Evolutionary conservation across 2,888 invertebrate species (phyloP).

Genomic region (Anticlea derivata): DNA sequence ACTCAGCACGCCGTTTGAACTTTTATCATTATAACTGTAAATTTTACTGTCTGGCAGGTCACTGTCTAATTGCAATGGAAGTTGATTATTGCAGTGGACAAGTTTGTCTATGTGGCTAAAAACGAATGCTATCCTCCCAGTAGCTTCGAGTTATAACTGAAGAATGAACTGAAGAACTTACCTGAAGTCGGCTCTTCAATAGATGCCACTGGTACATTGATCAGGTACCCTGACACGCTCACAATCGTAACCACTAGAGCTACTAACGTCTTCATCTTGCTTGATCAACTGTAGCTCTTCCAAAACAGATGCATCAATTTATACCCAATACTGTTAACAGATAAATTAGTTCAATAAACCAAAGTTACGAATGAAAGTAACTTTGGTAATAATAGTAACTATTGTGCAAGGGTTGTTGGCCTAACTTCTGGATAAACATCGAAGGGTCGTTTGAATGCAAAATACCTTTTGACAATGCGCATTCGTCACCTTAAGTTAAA

Average conservation of each 20-base stretch:
- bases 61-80: no score
- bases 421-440: constrained; percentile 10
- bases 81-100: no score
- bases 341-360: constrained; percentile 63
- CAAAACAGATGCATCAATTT: constrained; percentile 39
- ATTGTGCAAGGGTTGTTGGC: constrained; percentile 13
- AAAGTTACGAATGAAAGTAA: constrained; percentile 33
- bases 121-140: no score
- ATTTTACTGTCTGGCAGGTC: no score
- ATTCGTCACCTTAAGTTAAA: no score
- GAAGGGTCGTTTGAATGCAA: neutral
- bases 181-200: constrained; percentile 29
- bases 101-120: no score
- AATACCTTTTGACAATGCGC: no score
- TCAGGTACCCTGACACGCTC: constrained; percentile 57
- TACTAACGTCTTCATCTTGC: constrained; percentile 64
- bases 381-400: constrained; percentile 10
- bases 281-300: constrained; percentile 25
- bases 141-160: no score
- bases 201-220: constrained; percentile 59
- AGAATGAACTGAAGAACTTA: no score
- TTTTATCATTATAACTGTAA: no score
- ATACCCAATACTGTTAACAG: constrained; percentile 42
- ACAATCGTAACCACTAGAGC: constrained; percentile 43
- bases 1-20: no score